Conservation (phyloP, 2,888 invertebrate species). For the Drosophila barbarae region DNA sequence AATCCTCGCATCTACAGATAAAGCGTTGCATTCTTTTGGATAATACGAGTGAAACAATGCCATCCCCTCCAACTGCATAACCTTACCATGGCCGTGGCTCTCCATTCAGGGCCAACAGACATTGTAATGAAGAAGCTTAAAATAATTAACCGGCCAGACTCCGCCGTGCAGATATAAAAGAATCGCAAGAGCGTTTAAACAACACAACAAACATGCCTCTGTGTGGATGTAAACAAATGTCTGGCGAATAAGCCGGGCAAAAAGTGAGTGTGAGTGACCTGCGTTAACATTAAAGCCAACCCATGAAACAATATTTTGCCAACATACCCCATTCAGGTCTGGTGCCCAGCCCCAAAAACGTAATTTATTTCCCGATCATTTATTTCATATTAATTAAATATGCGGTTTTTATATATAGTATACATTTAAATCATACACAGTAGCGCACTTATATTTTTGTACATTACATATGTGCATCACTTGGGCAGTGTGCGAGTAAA, state of each 20-base stretch:
- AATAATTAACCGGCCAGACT: slow-evolving; percentile 43
- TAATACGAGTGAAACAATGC: slow-evolving; percentile 3
- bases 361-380: slow-evolving; percentile 69
- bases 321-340: slow-evolving; percentile 58
- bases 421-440: slow-evolving; percentile 33
- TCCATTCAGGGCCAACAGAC: slow-evolving; percentile 17
- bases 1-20: slow-evolving; percentile 4
- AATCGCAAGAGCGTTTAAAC: slow-evolving; percentile 36
- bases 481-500: slow-evolving; percentile 37
- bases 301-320: slow-evolving; percentile 57
- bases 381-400: slow-evolving; percentile 74
- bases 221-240: slow-evolving; percentile 57
- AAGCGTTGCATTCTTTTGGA: not conserved
- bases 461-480: slow-evolving; percentile 2
- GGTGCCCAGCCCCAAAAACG: slow-evolving; percentile 30
- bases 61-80: slow-evolving; percentile 1
- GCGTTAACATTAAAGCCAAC: slow-evolving; percentile 38
- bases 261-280: not conserved
- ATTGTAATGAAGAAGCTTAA: slow-evolving; percentile 37
- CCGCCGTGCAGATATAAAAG: slow-evolving; percentile 16
- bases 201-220: slow-evolving; percentile 27
- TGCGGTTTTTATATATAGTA: slow-evolving; percentile 46
- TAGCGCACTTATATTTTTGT: slow-evolving; percentile 42
- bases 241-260: slow-evolving; percentile 1
- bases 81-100: not conserved